Evolutionary conservation across 2,888 invertebrate genomes (phyloP).

Genomic region (Nudaria mundana): DNA sequence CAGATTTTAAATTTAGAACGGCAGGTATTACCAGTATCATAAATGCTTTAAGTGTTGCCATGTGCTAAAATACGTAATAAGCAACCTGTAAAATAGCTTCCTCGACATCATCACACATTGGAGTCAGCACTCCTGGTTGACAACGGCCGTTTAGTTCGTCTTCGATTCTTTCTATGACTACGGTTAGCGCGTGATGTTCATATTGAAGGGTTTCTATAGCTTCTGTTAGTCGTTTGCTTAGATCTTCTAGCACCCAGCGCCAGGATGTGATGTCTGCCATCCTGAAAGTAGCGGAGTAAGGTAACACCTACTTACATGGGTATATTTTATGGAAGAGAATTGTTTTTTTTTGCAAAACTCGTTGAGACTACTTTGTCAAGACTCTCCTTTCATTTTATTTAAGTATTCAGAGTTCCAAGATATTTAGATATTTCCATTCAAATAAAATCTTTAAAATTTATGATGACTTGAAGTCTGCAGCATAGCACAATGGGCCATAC

Average conservation of each 20-base stretch:
- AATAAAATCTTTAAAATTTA: too few species aligned
- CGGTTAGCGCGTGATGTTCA: conserved; percentile 58
- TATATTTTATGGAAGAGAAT: not conserved
- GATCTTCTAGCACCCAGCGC: conserved; percentile 68
- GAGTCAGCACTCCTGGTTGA: conserved; percentile 57
- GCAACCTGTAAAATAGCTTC: conserved; percentile 57
- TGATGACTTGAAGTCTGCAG: too few species aligned
- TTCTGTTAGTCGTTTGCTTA: conserved; percentile 57
- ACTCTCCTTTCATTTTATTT: too few species aligned
- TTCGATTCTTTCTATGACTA: conserved; percentile 53
- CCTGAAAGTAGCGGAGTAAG: conserved; percentile 29
- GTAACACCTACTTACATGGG: not conserved
- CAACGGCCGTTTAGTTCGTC: conserved; percentile 50
- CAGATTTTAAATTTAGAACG: too few species aligned
- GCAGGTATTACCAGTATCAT: too few species aligned
- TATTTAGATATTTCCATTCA: too few species aligned
- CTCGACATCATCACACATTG: conserved; percentile 57
- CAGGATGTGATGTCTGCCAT: conserved; percentile 68
- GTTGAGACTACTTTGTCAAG: too few species aligned
- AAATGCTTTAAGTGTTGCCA: too few species aligned
- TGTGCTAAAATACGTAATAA: too few species aligned
- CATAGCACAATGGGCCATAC: too few species aligned
- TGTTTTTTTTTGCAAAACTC: too few species aligned
- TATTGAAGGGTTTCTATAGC: conserved; percentile 47
- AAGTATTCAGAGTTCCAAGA: too few species aligned